Percentiles rank a stretch among this genome's conserved stretches.
Conservation (phyloP, 2,113 vertebrate genomes). For the Mirza zaza region DNA sequence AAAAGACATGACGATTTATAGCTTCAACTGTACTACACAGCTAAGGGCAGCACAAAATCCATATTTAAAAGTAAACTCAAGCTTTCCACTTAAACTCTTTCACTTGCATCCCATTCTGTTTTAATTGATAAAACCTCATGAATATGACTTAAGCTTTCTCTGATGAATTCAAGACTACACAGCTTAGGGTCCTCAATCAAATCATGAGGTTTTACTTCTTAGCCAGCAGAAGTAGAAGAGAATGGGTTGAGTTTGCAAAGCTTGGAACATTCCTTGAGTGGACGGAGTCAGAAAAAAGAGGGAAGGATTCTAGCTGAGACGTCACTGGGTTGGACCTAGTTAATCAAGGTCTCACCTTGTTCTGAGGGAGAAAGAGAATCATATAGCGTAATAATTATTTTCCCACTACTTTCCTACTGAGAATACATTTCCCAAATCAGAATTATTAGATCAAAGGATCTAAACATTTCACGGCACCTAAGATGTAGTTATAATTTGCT, state of each 20-base stretch:
- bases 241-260: not conserved
- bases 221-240: not conserved
- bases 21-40: not conserved
- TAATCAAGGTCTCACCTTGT: not conserved
- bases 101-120: not conserved
- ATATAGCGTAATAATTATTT: not conserved
- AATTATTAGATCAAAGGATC: not conserved
- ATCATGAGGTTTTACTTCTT: not conserved
- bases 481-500: not conserved
- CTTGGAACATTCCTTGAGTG: not conserved
- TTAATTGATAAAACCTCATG: not conserved
- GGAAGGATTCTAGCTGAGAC: not conserved
- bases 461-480: not conserved
- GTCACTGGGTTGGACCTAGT: not conserved
- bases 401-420: not conserved
- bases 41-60: not conserved
- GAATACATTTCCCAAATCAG: not conserved
- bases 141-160: not conserved
- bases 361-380: not conserved
- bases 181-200: not conserved
- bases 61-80: not conserved
- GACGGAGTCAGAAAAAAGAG: not conserved
- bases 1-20: not conserved
- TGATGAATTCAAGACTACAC: not conserved
- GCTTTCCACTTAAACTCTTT: not conserved